phyloP scores from a whole-genome alignment of 2,888 invertebrate genomes.

The Phlogophora meticulosa region DNA sequence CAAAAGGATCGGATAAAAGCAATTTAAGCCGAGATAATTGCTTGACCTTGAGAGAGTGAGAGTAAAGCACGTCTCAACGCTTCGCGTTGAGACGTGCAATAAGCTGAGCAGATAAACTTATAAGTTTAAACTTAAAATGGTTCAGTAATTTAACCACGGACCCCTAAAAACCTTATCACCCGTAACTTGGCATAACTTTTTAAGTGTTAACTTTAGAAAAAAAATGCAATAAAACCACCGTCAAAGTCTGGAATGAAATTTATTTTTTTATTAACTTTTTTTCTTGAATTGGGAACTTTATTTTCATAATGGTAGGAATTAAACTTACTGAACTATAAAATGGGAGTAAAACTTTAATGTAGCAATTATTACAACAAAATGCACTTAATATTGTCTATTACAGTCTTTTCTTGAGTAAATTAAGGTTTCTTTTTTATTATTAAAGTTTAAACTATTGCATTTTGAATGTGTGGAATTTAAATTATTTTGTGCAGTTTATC shows the following conservation, averaged over 20 bases:
- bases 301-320: conserved; percentile 6
- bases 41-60: no score
- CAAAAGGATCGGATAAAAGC: no score
- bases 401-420: conserved; percentile 40
- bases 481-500: conserved; percentile 17
- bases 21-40: no score
- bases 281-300: conserved; percentile 30
- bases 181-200: conserved; percentile 62
- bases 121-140: neutral
- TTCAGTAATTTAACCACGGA: neutral
- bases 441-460: conserved; percentile 9
- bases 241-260: conserved; percentile 49
- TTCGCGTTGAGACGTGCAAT: no score
- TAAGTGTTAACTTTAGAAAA: conserved; percentile 63
- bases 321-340: conserved; percentile 29
- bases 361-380: conserved; percentile 44
- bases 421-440: conserved; percentile 41
- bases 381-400: conserved; percentile 30
- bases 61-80: no score
- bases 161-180: conserved; percentile 57
- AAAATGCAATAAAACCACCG: conserved; percentile 62
- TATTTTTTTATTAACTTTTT: conserved; percentile 40
- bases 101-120: no score
- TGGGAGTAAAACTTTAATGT: conserved; percentile 40
- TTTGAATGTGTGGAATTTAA: conserved; percentile 21